A percentile compares a stretch with the other conserved stretches of the same genome.
Evolutionary conservation across 2,888 invertebrate genomes (phyloP).

Genomic region (Siphonodentalium dalli): DNA sequence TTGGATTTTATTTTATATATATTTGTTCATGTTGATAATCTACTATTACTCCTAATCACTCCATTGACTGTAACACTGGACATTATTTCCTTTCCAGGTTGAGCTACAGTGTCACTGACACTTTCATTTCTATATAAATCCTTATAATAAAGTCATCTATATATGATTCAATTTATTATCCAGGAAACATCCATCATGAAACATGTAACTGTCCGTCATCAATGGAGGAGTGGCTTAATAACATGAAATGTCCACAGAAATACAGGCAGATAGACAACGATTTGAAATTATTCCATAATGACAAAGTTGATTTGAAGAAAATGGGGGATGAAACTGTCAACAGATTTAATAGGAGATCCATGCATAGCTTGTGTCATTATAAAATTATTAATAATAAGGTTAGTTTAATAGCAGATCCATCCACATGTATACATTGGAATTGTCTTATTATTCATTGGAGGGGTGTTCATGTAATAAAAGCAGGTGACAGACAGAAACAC

Average conservation of each 20-base stretch:
- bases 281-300: constrained; percentile 72
- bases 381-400: constrained; percentile 80
- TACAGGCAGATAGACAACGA: constrained; percentile 79
- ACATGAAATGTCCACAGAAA: constrained; percentile 69
- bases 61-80: too few species aligned
- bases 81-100: too few species aligned
- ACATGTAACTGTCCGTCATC: constrained; percentile 82
- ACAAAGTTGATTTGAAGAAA: constrained; percentile 78
- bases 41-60: too few species aligned
- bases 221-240: constrained; percentile 73
- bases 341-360: constrained; percentile 79
- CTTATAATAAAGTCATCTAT: too few species aligned
- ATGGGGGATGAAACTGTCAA: constrained; percentile 73
- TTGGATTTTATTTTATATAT: too few species aligned
- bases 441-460: too few species aligned
- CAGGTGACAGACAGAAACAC: too few species aligned
- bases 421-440: too few species aligned
- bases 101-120: too few species aligned
- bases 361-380: constrained; percentile 89
- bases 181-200: constrained; percentile 79
- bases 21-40: too few species aligned
- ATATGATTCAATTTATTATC: constrained; percentile 35
- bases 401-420: constrained; percentile 16
- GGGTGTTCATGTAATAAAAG: too few species aligned
- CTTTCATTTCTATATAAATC: too few species aligned